phyloP scores from a whole-genome alignment of 1,140 invertebrate genomes.

The Trachymyrmex septentrionalis region DNA sequence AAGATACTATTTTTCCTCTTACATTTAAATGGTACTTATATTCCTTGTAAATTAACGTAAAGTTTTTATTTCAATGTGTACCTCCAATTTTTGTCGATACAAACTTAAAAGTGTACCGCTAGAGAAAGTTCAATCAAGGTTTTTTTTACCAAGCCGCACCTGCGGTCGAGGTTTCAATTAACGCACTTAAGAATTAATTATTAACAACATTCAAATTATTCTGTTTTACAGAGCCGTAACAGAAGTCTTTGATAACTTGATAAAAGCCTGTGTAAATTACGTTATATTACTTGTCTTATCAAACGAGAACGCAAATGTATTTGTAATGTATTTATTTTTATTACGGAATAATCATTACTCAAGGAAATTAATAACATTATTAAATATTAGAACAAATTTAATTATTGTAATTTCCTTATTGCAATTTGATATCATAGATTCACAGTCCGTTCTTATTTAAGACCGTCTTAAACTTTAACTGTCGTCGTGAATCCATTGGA shows the following conservation, averaged over 20 bases:
- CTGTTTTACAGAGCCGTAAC: neutral
- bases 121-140: neutral
- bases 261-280: neutral
- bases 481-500: too few relatives aligned
- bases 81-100: too few relatives aligned
- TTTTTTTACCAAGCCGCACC: neutral
- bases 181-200: neutral
- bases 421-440: neutral
- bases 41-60: too few relatives aligned
- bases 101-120: neutral
- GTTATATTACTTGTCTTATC: constrained; percentile 25
- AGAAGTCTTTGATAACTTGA: neutral
- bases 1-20: too few relatives aligned
- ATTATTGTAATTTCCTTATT: neutral
- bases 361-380: neutral
- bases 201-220: neutral
- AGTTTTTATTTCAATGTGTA: too few relatives aligned
- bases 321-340: constrained; percentile 1
- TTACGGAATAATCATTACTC: neutral
- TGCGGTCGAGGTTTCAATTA: neutral
- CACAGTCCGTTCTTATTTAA: too few relatives aligned
- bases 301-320: neutral
- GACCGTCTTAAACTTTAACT: too few relatives aligned
- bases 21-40: too few relatives aligned
- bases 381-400: neutral